Evolutionary conservation across 2,888 invertebrate species (phyloP).

Genomic region (Cetonia aurata): DNA sequence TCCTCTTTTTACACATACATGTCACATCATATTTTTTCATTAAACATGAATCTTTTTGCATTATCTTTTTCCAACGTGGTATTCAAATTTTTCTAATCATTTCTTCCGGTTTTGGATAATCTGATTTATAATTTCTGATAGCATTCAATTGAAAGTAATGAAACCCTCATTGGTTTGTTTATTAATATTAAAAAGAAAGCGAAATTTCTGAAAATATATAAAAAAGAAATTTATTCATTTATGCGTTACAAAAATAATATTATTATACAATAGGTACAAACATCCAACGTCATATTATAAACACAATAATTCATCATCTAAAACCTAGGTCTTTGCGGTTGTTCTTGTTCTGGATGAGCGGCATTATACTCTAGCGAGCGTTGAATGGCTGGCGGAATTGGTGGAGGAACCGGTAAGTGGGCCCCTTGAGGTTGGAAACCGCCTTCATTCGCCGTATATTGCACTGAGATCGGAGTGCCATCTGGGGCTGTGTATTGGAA

Average conservation of each 20-base stretch:
- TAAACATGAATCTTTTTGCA: too few relatives aligned
- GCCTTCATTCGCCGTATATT: slow-evolving; percentile 76
- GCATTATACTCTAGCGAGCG: slow-evolving; percentile 76
- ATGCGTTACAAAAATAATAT: slow-evolving; percentile 30
- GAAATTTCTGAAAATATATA: neutral
- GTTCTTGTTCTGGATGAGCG: slow-evolving; percentile 67
- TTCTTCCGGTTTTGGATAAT: too few relatives aligned
- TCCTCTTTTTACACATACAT: too few relatives aligned
- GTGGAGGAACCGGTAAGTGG: slow-evolving; percentile 70
- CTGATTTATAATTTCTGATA: too few relatives aligned
- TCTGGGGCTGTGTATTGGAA: slow-evolving; percentile 73
- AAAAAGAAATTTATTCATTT: slow-evolving; percentile 32
- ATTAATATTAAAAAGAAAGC: too few relatives aligned
- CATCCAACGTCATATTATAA: slow-evolving; percentile 1
- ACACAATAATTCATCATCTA: slow-evolving; percentile 12
- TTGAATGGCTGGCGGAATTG: slow-evolving; percentile 76
- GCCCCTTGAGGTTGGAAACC: slow-evolving; percentile 74
- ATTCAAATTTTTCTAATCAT: too few relatives aligned
- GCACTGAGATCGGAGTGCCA: slow-evolving; percentile 71
- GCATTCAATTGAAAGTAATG: too few relatives aligned
- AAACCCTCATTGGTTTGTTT: too few relatives aligned
- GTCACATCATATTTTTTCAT: too few relatives aligned
- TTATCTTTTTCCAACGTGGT: too few relatives aligned
- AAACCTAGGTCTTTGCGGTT: slow-evolving; percentile 36
- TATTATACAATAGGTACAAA: slow-evolving; percentile 26